Evolutionary conservation across 1,140 invertebrate species (phyloP), one percentile per base, ranked within the genome.

Genomic region (Thalassaphorura encarpata): DNA sequence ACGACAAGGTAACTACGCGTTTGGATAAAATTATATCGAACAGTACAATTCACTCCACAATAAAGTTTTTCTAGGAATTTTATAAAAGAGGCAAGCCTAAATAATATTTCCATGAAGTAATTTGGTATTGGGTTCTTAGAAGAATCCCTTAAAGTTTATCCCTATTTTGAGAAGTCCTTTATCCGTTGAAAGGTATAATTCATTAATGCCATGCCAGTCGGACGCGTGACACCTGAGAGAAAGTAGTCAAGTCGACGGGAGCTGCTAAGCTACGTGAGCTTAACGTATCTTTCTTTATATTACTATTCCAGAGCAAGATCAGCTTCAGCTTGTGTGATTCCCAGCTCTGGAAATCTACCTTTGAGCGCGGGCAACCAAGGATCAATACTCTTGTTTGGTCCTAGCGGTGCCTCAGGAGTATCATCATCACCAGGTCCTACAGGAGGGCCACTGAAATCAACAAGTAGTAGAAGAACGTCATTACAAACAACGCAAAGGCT

Each of bases 261-360:
- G 33, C 11, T 36, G n/a, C 33, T 36, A 36, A 11, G 33, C 11
- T 11, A n/a, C 33, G 33, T 11, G 33, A 11, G 11, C n/a, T 36
- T n/a, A 36, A 11, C 11, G n/a, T 36, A n/a, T 36, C 33, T 40
- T 51, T 36, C 16, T 23, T 39, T 13, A 29, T 40, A 11, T 16
- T 11, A 16, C 13, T 29, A 13, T 41, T 50, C 16, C 29, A 62
- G 61, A 52, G 49, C 54, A 16, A 43, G 61, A 28, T 59, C 56
- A 2, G 56, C 56, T 19, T 62, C 61, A 26, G 56, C 61, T 11
- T 59, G 56, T 40, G 53, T 53, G 13, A 54, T 58, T 50, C 53
- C 39, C 26, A 39, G 52, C 39, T 54, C 31, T 31, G 54, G 40
- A 29, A 48, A 26, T 28, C n/a, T 53, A 27, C 18, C 50, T n/a